Evolutionary conservation across 2,113 vertebrate species (phyloP).

Genomic region (Toxostoma redivivum): DNA sequence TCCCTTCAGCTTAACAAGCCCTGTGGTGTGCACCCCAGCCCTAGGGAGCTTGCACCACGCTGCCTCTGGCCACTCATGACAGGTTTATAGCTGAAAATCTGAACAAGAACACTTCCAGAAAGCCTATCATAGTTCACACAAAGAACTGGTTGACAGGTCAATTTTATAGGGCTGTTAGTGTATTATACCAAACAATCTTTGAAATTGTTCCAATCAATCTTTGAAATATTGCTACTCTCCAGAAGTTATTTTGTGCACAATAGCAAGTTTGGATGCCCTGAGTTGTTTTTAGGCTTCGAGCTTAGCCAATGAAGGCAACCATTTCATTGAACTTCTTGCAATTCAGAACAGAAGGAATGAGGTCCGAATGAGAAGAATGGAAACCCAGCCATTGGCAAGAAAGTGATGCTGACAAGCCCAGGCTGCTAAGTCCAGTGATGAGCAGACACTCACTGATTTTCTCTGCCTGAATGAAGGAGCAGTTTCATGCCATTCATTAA

Average conservation of each 20-base stretch:
- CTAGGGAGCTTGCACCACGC: fast-evolving
- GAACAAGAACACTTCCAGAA: background rate
- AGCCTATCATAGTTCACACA: background rate
- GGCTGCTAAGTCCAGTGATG: background rate
- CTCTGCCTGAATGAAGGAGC: background rate
- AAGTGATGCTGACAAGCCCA: background rate
- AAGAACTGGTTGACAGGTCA: background rate
- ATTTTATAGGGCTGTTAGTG: background rate
- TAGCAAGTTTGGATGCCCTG: background rate
- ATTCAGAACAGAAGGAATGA: background rate
- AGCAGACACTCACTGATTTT: background rate
- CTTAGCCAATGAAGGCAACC: fast-evolving
- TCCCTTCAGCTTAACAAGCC: background rate
- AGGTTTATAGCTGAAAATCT: background rate
- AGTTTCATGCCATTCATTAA: background rate
- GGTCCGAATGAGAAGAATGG: background rate
- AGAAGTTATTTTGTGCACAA: background rate
- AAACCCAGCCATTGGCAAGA: background rate
- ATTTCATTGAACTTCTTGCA: background rate
- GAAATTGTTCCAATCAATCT: background rate
- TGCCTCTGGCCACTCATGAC: background rate
- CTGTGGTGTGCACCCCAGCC: background rate
- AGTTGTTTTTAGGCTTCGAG: background rate
- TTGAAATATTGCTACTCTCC: background rate
- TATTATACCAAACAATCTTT: background rate